Evolutionary conservation across 2,113 vertebrate species (phyloP), one percentile per base, ranked within the genome.

Genomic region (Hydropotes inermis): DNA sequence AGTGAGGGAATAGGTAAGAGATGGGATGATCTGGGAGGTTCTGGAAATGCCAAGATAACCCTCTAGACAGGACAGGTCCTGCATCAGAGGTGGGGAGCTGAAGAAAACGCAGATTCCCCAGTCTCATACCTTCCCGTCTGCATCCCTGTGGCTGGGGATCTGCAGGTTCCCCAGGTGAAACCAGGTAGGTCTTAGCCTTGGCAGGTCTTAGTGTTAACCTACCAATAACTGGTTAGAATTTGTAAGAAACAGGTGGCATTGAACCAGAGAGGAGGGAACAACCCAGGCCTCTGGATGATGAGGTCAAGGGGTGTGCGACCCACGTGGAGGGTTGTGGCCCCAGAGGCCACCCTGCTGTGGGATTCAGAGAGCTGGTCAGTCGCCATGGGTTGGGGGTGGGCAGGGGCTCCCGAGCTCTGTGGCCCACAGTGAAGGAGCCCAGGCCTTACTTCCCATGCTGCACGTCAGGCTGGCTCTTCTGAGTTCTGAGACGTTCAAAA

Each of bases 241-340:
- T 58, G 5, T 23, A 52, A 83, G 78, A 95, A 97, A 91, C 39
- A 23, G 67, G 36, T 36, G 52, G 23, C 7, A 33, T 76, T 88
- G 86, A 67, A 76, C 25, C 45, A 94, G 39, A 61, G 60, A 9
- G 16, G 70, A 83, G 23, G 25, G 39, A 54, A 74, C 13, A 3
- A 39, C n/a, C 50, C 0, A 58, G 28, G 45, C 25, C 28, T 92
- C 76, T 16, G n/a, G 28, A 28, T 79, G 74, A 76, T 16, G 74
- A 89, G 78, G 89, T 61, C 50, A 21, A 25, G 14, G 39, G 70
- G 54, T 15, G 39, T 8, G 5, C 23, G 30, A 55, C n/a, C 82
- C 23, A 1, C 1, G 2, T 74, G 33, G 23, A 67, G 76, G 39
- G 43, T 17, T 30, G 33, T 2, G 28, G 86, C 89, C 76, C 36